phyloP scores from a whole-genome alignment of 2,113 vertebrate species.

The Carassius carassius region DNA sequence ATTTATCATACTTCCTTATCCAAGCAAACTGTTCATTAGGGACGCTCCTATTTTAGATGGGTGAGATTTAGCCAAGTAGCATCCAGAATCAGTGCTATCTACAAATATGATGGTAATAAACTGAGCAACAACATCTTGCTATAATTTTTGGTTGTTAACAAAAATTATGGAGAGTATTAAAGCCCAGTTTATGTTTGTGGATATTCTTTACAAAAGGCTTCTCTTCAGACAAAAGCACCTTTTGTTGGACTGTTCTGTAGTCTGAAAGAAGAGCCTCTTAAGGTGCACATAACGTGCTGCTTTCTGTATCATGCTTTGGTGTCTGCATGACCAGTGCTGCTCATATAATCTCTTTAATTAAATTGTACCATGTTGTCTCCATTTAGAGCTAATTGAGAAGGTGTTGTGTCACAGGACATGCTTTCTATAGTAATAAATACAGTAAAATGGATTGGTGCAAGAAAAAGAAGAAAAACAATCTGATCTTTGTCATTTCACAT shows the following conservation, averaged over 20 bases:
- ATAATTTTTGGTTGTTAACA: neutral
- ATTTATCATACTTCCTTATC: constrained; percentile 35
- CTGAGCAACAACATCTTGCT: too few relatives aligned
- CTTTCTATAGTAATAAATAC: neutral
- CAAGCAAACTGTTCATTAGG: neutral
- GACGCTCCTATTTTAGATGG: constrained; percentile 28
- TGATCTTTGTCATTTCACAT: constrained; percentile 3
- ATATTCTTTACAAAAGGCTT: neutral
- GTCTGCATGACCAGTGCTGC: neutral
- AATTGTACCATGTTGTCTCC: neutral
- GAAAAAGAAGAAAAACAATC: neutral
- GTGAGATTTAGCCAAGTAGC: neutral
- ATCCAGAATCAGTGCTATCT: neutral
- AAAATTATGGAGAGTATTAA: neutral
- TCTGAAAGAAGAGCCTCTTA: neutral
- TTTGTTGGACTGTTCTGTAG: neutral
- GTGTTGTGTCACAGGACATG: neutral
- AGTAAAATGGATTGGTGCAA: neutral
- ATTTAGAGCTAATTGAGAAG: neutral
- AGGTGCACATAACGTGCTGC: neutral
- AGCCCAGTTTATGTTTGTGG: neutral
- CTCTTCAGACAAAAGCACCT: neutral
- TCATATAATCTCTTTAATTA: neutral
- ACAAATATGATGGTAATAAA: too few relatives aligned
- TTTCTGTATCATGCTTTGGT: neutral